Evolutionary conservation across 2,888 invertebrate species (phyloP).

Genomic region (Volucella zonaria): DNA sequence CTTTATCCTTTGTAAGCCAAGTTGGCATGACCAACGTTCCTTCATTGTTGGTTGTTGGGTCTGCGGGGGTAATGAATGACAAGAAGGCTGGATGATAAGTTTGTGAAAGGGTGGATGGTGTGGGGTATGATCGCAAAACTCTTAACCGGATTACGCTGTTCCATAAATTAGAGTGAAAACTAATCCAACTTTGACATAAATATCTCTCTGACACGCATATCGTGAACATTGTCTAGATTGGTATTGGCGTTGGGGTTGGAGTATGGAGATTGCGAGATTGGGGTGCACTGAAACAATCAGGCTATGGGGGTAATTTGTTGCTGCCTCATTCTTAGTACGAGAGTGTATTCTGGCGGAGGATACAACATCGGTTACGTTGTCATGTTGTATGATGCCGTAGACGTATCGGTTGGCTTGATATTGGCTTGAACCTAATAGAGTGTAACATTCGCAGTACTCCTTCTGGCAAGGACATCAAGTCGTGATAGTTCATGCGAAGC

Average conservation of each 20-base stretch:
- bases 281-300: constrained; percentile 44
- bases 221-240: constrained; percentile 56
- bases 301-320: constrained; percentile 39
- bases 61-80: too few species aligned
- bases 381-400: constrained; percentile 57
- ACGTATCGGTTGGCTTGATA: constrained; percentile 43
- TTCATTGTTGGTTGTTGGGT: too few species aligned
- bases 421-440: constrained; percentile 30
- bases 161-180: constrained; percentile 70
- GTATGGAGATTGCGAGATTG: constrained; percentile 3
- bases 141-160: constrained; percentile 64
- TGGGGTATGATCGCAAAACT: constrained; percentile 20
- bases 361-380: constrained; percentile 59
- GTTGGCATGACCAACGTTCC: neutral
- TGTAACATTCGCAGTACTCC: neutral
- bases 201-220: constrained; percentile 69
- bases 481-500: constrained; percentile 54
- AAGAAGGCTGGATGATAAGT: too few species aligned
- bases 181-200: constrained; percentile 71
- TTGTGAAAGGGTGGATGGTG: neutral
- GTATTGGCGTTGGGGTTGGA: neutral
- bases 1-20: constrained; percentile 57
- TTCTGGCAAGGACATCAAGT: constrained; percentile 10
- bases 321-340: constrained; percentile 30
- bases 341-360: constrained; percentile 24